A percentile compares a stretch with the other conserved stretches of the same genome.
These are phyloP conservation scores for Electrophaes corylata DNA, from an alignment of 2,888 invertebrate species.

Conservation along the genomic window DNA sequence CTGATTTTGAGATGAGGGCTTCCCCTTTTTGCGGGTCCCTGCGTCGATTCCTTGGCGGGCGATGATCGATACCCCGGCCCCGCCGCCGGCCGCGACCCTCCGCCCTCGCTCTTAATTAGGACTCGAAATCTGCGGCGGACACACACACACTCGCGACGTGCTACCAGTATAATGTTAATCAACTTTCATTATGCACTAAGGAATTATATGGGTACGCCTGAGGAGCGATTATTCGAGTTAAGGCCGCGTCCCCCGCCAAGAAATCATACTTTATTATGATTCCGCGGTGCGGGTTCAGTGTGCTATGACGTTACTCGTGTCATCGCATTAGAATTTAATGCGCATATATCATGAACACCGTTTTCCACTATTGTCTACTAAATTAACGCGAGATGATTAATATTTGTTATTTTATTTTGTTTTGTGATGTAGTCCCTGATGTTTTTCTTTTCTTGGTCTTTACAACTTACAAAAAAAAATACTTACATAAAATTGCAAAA, in stretches of 20 bases:
- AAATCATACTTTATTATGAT: slow-evolving; percentile 83
- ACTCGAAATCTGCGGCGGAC: slow-evolving; percentile 93
- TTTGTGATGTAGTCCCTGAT: too few species aligned
- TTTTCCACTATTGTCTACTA: slow-evolving; percentile 67
- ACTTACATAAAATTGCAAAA: too few species aligned
- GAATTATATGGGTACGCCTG: slow-evolving; percentile 83
- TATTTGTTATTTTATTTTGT: slow-evolving; percentile 50
- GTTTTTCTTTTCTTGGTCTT: too few species aligned
- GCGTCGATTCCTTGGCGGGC: slow-evolving; percentile 82
- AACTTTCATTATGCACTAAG: slow-evolving; percentile 85
- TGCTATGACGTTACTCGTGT: slow-evolving; percentile 73
- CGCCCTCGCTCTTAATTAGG: slow-evolving; percentile 92
- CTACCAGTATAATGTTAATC: slow-evolving; percentile 79
- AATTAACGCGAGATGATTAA: slow-evolving; percentile 66
- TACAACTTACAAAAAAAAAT: too few species aligned
- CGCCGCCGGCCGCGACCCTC: slow-evolving; percentile 73
- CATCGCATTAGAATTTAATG: slow-evolving; percentile 76
- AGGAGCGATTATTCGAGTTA: slow-evolving; percentile 82
- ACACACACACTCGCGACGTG: slow-evolving; percentile 82
- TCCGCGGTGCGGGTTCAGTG: slow-evolving; percentile 67
- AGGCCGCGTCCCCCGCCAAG: slow-evolving; percentile 79
- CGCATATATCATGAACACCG: slow-evolving; percentile 69
- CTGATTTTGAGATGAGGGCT: slow-evolving; percentile 81
- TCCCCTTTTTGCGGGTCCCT: slow-evolving; percentile 83
- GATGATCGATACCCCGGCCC: slow-evolving; percentile 82